Conservation (phyloP, 2,888 invertebrate species). For the Apotomis turbidana region DNA sequence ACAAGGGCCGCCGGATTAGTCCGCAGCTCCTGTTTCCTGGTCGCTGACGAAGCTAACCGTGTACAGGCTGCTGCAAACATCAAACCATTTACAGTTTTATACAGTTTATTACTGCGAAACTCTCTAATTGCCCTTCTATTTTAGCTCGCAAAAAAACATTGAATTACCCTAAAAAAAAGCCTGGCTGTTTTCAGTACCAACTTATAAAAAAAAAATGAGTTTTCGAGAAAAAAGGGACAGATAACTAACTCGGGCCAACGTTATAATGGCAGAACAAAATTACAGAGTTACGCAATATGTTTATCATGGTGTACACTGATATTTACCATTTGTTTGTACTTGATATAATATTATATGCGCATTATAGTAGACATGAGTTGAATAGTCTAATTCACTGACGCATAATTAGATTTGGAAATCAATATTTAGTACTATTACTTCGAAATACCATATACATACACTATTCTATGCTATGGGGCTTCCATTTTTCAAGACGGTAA, state of each 20-base stretch:
- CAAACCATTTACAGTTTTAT: slow-evolving; percentile 32
- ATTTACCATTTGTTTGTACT: slow-evolving; percentile 7
- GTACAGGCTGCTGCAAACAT: slow-evolving; percentile 70
- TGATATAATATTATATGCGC: slow-evolving; percentile 26
- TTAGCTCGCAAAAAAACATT: not conserved
- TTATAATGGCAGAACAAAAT: slow-evolving; percentile 2
- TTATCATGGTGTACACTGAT: slow-evolving; percentile 7
- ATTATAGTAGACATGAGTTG: slow-evolving; percentile 45
- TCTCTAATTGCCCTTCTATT: slow-evolving; percentile 4
- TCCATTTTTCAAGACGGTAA: slow-evolving; percentile 52
- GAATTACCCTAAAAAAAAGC: too few species aligned
- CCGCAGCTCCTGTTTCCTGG: slow-evolving; percentile 78
- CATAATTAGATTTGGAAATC: slow-evolving; percentile 32
- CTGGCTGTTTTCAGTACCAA: not conserved
- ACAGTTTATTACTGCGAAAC: slow-evolving; percentile 1
- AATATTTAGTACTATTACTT: slow-evolving; percentile 25
- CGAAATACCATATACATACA: slow-evolving; percentile 46
- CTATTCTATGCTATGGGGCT: slow-evolving; percentile 65
- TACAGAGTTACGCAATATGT: not conserved
- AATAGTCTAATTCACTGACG: slow-evolving; percentile 64
- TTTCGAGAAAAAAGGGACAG: not conserved
- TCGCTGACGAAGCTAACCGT: slow-evolving; percentile 77
- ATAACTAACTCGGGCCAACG: not conserved
- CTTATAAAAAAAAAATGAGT: too few species aligned
- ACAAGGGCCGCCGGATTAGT: slow-evolving; percentile 73